A percentile compares a stretch with the other conserved stretches of the same genome.
Conservation (phyloP, 2,113 vertebrate genomes). For the Collichthys lucidus region DNA sequence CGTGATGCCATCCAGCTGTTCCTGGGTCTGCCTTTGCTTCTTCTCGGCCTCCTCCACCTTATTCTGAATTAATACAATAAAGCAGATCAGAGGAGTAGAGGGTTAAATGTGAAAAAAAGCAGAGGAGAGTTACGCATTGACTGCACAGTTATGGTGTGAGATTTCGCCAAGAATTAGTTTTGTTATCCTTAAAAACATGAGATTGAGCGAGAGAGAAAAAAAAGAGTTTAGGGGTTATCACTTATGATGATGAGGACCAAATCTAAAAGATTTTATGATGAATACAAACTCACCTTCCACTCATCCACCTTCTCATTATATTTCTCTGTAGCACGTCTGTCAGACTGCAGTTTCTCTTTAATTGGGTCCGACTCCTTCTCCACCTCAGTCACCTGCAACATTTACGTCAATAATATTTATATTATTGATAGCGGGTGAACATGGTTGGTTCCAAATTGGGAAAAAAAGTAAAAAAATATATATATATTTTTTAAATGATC, state of each 20-base stretch:
- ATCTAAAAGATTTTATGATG: too few species aligned
- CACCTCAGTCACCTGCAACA: conserved; percentile 88
- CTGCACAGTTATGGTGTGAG: background rate
- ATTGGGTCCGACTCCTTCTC: conserved; percentile 88
- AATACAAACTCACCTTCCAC: conserved; percentile 85
- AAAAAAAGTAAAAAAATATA: too few species aligned
- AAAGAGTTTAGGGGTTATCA: background rate
- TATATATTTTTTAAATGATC: too few species aligned
- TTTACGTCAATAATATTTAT: background rate
- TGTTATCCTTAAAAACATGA: background rate
- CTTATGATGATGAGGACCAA: too few species aligned
- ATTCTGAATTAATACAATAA: conserved; percentile 73
- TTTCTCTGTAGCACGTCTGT: conserved; percentile 86
- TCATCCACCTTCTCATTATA: conserved; percentile 90
- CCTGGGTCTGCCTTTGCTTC: conserved; percentile 87
- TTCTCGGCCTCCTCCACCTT: conserved; percentile 87
- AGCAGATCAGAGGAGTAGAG: background rate
- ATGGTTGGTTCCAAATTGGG: background rate
- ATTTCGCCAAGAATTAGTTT: background rate
- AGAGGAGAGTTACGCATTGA: too few species aligned
- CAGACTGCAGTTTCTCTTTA: conserved; percentile 81
- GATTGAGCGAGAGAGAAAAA: background rate
- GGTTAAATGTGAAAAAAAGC: background rate
- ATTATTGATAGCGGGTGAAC: background rate
- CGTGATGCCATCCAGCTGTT: conserved; percentile 86